A percentile compares a stretch with the other conserved stretches of the same genome.
phyloP scores from a whole-genome alignment of 2,888 invertebrate species.

The Unio delphinus region DNA sequence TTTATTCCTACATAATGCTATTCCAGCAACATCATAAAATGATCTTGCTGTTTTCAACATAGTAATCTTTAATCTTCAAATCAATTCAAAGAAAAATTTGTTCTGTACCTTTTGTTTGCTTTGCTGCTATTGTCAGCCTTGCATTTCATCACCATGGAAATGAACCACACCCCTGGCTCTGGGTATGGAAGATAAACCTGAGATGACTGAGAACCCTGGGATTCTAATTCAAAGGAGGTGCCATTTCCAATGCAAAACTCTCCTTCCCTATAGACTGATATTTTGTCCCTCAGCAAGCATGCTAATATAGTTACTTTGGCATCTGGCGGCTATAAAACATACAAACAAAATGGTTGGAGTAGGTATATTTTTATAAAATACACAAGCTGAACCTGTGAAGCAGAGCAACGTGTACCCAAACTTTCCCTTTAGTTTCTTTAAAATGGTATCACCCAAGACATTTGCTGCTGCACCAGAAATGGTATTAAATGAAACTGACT shows the following conservation, averaged over 20 bases:
- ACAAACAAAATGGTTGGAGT: background rate
- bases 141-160: conserved; percentile 82
- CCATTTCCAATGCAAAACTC: conserved; percentile 13
- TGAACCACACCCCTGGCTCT: conserved; percentile 86
- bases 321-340: conserved; percentile 8
- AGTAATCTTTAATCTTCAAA: background rate
- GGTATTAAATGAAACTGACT: too few species aligned
- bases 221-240: conserved; percentile 4
- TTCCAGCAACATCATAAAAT: background rate
- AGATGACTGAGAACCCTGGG: conserved; percentile 8
- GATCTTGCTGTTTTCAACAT: background rate
- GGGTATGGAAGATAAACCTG: conserved; percentile 79
- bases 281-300: conserved; percentile 10
- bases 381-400: too few species aligned
- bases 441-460: too few species aligned
- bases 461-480: too few species aligned
- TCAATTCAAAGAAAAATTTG: background rate
- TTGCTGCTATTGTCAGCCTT: conserved; percentile 24
- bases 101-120: conserved; percentile 1
- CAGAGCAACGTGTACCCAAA: too few species aligned
- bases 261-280: conserved; percentile 13
- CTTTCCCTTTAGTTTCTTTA: too few species aligned
- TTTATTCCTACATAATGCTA: conserved; percentile 5
- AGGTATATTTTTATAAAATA: background rate
- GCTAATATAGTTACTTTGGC: conserved; percentile 7